Base-by-base conservation (phyloP, 2,888 invertebrate genomes). In the Melikaiella ostensackeni region DNA sequence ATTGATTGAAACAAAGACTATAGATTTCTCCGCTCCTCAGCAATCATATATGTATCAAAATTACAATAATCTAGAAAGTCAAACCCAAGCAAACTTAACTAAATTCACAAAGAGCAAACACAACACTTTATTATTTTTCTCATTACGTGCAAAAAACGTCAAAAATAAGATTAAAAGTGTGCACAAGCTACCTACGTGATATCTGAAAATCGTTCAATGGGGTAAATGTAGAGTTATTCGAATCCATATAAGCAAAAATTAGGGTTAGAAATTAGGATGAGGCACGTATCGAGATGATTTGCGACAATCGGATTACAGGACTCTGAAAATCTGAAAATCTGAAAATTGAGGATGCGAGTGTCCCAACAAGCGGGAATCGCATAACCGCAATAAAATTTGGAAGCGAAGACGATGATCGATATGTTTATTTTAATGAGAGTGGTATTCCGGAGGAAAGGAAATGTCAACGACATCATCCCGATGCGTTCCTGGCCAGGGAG, bases 311-410 rank as follows among this genome's bases (percentile, higher is more conserved):
- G 30, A 30, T 8, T n/a, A 70, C 9, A 5, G 42, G 42, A 38
- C 13, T 38, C 4, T 13, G 38, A 7, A 38, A 42, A 42, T 42
- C 42, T 42, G 46, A 70, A 55, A 55, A 66, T 46, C 19, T 27
- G 46, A 55, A 55, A 66, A 66, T 27, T 42, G 46, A 46, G 16
- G 64, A 64, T 19, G 46, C 11, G 50, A 30, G 30, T 50, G 11
- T 50, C 30, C 33, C 70, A 70, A 70, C 70, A 30, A 70, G 50
- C 70, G 50, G 50, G 50, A 70, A 70, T 50, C 50, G 50, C 46
- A 30, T 30, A 50, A 24, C 30, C 46, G n/a, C 70, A 50, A 46
- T 46, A n/a, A 33, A 50, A 27, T 16, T 30, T 9, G 30, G 21
- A 50, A 30, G 19, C 13, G 6, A 30, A 70, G 30, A 30, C 50